Evolutionary conservation across 23 tunicate species (phyloP), one percentile per base, ranked within the genome.

Genomic region (Trididemnum clinides): DNA sequence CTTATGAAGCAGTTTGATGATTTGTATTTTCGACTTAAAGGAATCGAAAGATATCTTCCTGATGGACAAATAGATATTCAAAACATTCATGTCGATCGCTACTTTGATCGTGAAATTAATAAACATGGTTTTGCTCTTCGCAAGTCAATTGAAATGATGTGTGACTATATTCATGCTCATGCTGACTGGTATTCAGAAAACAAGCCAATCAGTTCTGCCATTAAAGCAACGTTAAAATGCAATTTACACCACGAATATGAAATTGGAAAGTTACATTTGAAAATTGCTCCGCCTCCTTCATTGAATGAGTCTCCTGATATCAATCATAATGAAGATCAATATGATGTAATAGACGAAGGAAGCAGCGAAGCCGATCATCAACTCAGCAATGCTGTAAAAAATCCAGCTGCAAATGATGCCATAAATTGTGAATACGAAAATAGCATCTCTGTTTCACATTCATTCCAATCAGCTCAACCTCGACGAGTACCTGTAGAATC

Each of bases 1-100:
- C 81, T 89, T 1, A 89, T 89, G 95, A 54, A 78, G 3, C 77
- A 89, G 33, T 84, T 84, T 78, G 95, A 89, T 27, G 58, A 84
- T 19, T 78, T 89, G 28, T 89, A 84, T 33, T 84, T 84, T 66
- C 80, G 84, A 57, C 50, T 89, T 1, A 57, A 57, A 31, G 85
- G 70, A 34, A 50, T 51, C 5, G 95, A 84, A 77, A 76, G 18
- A n/a, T 89, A 72, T 34, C 35, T 69, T 70, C 79, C 83, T 1
- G 87, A 73, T 31, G 74, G 69, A 18, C 26, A 51, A 39, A 30
- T 63, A 0, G 31, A 32, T 12, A 32, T 32, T 31, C 66, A 51
- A 50, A 36, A 78, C 10, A 37, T 78, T 25, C 28, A 26, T 28
- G 12, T 51, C 25, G 85, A 84, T 54, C 35, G 80, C 35, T 89